A percentile compares a stretch with the other conserved stretches of the same genome.
Evolutionary conservation across 1,140 invertebrate genomes (phyloP).

Genomic region (Cotesia chilonis): DNA sequence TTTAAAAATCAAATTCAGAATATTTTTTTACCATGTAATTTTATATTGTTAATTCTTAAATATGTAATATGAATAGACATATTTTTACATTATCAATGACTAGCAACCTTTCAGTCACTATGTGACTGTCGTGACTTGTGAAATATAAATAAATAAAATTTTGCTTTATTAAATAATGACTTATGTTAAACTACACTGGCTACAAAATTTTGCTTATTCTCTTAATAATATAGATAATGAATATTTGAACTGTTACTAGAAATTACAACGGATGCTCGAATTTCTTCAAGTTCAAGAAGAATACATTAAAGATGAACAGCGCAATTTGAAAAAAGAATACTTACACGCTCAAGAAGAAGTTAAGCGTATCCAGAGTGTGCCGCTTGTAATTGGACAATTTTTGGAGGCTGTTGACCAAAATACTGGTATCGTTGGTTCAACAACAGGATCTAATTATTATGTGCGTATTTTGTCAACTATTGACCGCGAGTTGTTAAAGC

Average conservation of each 20-base stretch:
- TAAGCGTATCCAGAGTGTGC: constrained; percentile 96
- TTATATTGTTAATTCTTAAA: too few species aligned
- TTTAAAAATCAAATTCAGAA: too few species aligned
- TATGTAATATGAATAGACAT: too few species aligned
- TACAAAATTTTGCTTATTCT: too few species aligned
- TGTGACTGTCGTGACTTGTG: too few species aligned
- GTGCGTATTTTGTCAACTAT: constrained; percentile 96
- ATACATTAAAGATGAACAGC: constrained; percentile 98
- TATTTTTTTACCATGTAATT: too few species aligned
- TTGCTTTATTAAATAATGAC: too few species aligned
- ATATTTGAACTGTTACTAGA: constrained; percentile 69
- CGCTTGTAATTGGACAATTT: constrained; percentile 97
- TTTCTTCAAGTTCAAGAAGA: constrained; percentile 98
- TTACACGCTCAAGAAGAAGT: constrained; percentile 98
- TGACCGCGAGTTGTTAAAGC: constrained; percentile 94
- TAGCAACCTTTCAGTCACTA: too few species aligned
- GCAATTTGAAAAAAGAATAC: constrained; percentile 97
- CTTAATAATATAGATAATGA: neutral
- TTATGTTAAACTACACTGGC: too few species aligned
- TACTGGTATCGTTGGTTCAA: constrained; percentile 87
- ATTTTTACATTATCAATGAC: too few species aligned
- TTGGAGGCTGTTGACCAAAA: constrained; percentile 98
- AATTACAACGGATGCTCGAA: constrained; percentile 94
- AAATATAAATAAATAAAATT: too few species aligned
- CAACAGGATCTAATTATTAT: constrained; percentile 95